These are phyloP conservation scores for Rhagium mordax DNA, from an alignment of 2,888 invertebrate genomes.

Conservation along the genomic window DNA sequence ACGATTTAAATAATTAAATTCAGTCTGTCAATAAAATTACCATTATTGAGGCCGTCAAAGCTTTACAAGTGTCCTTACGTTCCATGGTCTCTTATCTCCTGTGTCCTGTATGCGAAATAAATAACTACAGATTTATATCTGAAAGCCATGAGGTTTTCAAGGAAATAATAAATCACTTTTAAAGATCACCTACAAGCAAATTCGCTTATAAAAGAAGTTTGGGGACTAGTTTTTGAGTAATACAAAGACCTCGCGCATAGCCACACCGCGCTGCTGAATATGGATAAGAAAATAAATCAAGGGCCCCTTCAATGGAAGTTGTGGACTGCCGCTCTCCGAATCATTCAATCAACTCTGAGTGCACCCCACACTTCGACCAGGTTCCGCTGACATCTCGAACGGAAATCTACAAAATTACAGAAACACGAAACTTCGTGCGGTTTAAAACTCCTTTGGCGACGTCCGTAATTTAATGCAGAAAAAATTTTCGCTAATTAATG, in stretches of 20 bases:
- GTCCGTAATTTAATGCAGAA: not conserved
- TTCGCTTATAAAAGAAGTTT: conserved; percentile 61
- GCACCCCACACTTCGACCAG: conserved; percentile 3
- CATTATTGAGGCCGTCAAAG: not conserved
- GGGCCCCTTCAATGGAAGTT: conserved; percentile 49
- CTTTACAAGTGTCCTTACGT: not conserved
- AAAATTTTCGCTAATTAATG: not conserved
- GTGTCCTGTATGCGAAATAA: conserved; percentile 32
- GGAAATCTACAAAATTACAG: not conserved
- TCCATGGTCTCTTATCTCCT: not conserved
- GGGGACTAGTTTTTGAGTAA: conserved; percentile 32
- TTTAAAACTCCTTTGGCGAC: not conserved
- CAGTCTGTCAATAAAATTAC: not conserved
- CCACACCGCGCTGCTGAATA: conserved; percentile 48
- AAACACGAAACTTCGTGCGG: not conserved
- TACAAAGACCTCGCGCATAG: conserved; percentile 42
- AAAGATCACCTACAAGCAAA: conserved; percentile 63
- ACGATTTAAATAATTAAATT: too few relatives aligned
- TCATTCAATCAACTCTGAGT: conserved; percentile 51
- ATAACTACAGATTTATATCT: conserved; percentile 37
- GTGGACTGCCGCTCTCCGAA: conserved; percentile 43
- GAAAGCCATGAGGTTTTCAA: conserved; percentile 47
- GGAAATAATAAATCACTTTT: conserved; percentile 62
- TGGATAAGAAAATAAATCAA: conserved; percentile 56
- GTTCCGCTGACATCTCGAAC: not conserved